Evolutionary conservation across 2,113 vertebrate species (phyloP), one percentile per base, ranked within the genome.

Genomic region (Empidonax traillii): DNA sequence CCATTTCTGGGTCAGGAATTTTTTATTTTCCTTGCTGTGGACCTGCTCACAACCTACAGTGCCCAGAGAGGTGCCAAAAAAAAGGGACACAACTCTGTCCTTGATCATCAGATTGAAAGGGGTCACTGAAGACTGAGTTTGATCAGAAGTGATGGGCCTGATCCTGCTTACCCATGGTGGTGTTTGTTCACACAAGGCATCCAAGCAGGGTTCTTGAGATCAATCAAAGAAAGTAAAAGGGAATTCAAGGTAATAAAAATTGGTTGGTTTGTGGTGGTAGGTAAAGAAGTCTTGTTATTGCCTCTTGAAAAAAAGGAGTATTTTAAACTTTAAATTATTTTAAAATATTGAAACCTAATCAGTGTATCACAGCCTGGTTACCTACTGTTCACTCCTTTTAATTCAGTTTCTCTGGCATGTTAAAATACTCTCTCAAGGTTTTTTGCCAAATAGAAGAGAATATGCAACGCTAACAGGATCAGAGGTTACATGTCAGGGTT

Each of bases 1-100:
- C 51, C 28, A 23, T 15, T 72, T 46, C 49, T 37, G 24, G 16
- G 47, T 35, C 31, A 3, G 55, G 33, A 59, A 28, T 33, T 16
- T 44, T 18, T 10, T 4, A 4, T 24, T 74, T 33, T 24, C 39
- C 47, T 74, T 52, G 41, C 23, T 28, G 41, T 63, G 39, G 31
- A 51, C 19, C 35, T 8, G 28, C 61, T 56, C 14, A 2, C 58
- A 39, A 6, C 25, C 58, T 10, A 8, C 41, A 44, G 25, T 16
- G 12, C 68, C 68, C 8, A 5, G 3, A 5, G 3, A 52, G 37
- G 59, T 31, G 44, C 25, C 58, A 2, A 0, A 0, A 35, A 85
- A 59, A 51, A 53, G 0, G 16, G 28, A 4, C 27, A 17, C 15
- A 18, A 69, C 5, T 28, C 22, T 11, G 24, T 21, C 46, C 67